A percentile compares a stretch with the other conserved stretches of the same genome.
Conservation (phyloP, 1,140 invertebrate genomes). For the Drosophila elegans region DNA sequence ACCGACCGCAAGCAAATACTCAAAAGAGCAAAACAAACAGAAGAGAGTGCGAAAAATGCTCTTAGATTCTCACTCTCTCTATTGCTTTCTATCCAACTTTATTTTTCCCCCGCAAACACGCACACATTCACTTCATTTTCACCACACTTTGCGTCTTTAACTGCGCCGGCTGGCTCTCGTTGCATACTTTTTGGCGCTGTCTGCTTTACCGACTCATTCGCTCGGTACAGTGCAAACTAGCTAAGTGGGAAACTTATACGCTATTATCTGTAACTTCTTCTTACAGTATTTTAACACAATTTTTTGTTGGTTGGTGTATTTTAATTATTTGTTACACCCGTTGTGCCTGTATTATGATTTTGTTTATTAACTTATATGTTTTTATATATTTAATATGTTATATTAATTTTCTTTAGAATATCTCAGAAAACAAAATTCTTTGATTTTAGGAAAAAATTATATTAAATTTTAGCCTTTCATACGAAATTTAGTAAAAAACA, state of each 20-base stretch:
- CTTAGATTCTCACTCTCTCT: conserved; percentile 7
- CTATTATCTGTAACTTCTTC: too few species aligned
- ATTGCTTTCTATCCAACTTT: neutral
- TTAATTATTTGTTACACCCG: too few species aligned
- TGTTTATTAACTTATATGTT: too few species aligned
- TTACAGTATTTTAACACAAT: too few species aligned
- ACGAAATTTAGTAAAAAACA: too few species aligned
- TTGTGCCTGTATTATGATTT: too few species aligned
- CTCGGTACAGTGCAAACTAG: conserved; percentile 40
- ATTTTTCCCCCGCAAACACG: conserved; percentile 4
- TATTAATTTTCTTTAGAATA: too few species aligned
- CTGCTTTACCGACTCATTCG: conserved; percentile 50
- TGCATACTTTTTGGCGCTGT: conserved; percentile 73
- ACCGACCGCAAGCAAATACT: conserved; percentile 61
- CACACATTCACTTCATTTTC: conserved; percentile 36
- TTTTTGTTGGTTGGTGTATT: too few species aligned
- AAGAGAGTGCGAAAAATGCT: conserved; percentile 22
- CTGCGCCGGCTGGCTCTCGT: conserved; percentile 62
- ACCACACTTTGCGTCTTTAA: conserved; percentile 61
- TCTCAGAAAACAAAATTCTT: too few species aligned
- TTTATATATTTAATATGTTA: too few species aligned
- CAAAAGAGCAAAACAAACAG: conserved; percentile 36
- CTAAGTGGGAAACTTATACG: neutral
- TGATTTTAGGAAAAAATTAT: too few species aligned
- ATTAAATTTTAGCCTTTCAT: too few species aligned